Percentiles rank a stretch among this genome's conserved stretches.
Conservation (phyloP, 2,888 invertebrate genomes). For the Tryphoninae sp. region DNA sequence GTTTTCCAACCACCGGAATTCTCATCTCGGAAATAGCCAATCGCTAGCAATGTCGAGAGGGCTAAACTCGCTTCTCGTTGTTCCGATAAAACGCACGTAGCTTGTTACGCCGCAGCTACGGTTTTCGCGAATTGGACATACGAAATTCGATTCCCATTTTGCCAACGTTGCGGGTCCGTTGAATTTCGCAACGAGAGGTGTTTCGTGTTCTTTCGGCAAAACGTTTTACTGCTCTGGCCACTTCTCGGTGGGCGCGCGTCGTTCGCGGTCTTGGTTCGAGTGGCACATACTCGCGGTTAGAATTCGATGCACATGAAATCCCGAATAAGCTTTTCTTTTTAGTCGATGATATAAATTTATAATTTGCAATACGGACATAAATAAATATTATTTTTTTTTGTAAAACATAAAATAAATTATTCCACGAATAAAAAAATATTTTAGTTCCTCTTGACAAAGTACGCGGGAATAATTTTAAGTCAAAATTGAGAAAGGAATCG, state of each 20-base stretch:
- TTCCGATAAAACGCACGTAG: constrained; percentile 26
- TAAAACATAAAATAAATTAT: no score
- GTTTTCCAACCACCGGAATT: constrained; percentile 18
- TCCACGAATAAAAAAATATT: no score
- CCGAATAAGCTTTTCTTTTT: background rate
- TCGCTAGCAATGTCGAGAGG: background rate
- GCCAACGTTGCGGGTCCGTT: constrained; percentile 12
- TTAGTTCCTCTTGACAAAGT: no score
- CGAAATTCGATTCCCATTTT: constrained; percentile 50
- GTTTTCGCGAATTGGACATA: constrained; percentile 24
- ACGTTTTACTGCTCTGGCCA: constrained; percentile 64
- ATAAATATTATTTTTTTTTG: no score
- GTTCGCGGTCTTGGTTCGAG: background rate
- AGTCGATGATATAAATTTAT: background rate
- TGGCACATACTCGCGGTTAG: constrained; percentile 14
- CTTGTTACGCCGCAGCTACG: constrained; percentile 16
- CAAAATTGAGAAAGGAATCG: constrained; percentile 64
- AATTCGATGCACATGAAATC: background rate
- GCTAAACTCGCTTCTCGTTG: constrained; percentile 14
- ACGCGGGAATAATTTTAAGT: no score
- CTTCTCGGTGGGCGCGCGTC: constrained; percentile 4
- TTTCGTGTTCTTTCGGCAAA: constrained; percentile 59
- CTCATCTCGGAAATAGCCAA: constrained; percentile 21
- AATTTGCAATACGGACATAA: background rate
- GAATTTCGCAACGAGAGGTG: constrained; percentile 7